Evolutionary conservation across 2,888 invertebrate species (phyloP).

Genomic region (Sycophila texana): DNA sequence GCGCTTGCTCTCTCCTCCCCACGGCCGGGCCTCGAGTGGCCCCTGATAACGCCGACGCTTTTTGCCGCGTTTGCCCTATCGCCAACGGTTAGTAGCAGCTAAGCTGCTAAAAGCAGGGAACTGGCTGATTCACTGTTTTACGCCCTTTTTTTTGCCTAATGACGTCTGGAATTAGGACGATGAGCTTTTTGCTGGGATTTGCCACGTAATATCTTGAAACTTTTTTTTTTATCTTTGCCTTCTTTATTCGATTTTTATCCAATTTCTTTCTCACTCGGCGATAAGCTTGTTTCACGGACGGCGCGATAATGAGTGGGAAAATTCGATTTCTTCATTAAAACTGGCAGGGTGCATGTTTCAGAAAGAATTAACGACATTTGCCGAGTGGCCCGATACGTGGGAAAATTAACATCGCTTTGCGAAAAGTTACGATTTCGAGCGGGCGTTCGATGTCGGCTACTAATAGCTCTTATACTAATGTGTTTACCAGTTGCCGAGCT

Average conservation of each 20-base stretch:
- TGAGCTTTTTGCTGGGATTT: background rate
- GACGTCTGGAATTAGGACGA: slow-evolving; percentile 2
- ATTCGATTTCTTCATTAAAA: background rate
- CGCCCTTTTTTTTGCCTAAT: slow-evolving; percentile 3
- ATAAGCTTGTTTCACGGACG: too few relatives aligned
- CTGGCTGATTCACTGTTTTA: slow-evolving; percentile 1
- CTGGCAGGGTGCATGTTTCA: background rate
- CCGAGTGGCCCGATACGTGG: background rate
- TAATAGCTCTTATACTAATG: slow-evolving; percentile 65
- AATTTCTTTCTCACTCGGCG: too few relatives aligned
- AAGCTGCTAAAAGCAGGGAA: slow-evolving; percentile 6
- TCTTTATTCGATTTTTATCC: too few relatives aligned
- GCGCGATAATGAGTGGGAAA: too few relatives aligned
- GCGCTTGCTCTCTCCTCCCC: slow-evolving; percentile 2
- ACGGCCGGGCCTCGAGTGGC: slow-evolving; percentile 60
- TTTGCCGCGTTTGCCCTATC: slow-evolving; percentile 38
- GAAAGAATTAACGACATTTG: slow-evolving; percentile 31
- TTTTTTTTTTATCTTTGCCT: background rate
- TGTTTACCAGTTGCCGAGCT: slow-evolving; percentile 62
- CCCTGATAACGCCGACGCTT: slow-evolving; percentile 64
- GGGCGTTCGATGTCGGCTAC: slow-evolving; percentile 58
- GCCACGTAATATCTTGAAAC: background rate
- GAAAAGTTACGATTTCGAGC: slow-evolving; percentile 47
- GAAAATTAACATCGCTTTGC: slow-evolving; percentile 55
- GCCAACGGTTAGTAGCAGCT: slow-evolving; percentile 8